Percentiles rank a stretch among this genome's conserved stretches.
phyloP scores from a whole-genome alignment of 2,888 invertebrate genomes.

The Sesia apiformis region DNA sequence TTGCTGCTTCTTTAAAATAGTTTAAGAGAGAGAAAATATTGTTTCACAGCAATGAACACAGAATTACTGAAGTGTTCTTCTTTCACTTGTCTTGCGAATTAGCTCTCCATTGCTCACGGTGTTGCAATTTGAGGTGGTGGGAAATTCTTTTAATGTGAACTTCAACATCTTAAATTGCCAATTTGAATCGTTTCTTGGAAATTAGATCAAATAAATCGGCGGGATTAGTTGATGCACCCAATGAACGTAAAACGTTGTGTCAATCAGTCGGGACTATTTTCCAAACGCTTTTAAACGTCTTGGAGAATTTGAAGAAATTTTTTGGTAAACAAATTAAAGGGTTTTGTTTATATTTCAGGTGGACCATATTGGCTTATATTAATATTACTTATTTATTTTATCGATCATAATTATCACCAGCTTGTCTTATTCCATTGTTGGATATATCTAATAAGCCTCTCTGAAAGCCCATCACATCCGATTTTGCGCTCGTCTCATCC shows the following conservation, averaged over 20 bases:
- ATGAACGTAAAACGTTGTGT: background rate
- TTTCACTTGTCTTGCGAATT: background rate
- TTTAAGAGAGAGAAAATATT: too few relatives aligned
- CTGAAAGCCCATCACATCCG: too few relatives aligned
- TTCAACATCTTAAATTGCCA: constrained; percentile 28
- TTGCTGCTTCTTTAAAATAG: too few relatives aligned
- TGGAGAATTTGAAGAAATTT: background rate
- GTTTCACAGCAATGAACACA: too few relatives aligned
- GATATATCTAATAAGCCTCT: too few relatives aligned
- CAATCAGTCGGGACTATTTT: background rate
- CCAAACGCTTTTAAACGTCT: background rate
- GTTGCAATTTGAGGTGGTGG: constrained; percentile 32
- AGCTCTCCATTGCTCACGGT: background rate
- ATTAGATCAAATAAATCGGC: constrained; percentile 13
- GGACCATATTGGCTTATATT: too few relatives aligned
- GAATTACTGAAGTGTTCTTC: background rate
- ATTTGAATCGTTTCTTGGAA: constrained; percentile 34
- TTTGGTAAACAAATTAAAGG: too few relatives aligned
- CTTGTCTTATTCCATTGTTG: too few relatives aligned
- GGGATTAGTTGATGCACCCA: background rate
- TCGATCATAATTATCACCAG: too few relatives aligned
- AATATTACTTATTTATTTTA: too few relatives aligned
- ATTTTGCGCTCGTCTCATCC: too few relatives aligned
- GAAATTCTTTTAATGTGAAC: constrained; percentile 29
- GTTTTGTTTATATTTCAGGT: too few relatives aligned